Percentiles rank a stretch among this genome's conserved stretches.
These are phyloP conservation scores for cat (Felis catus) DNA, from an alignment of 2,113 vertebrate species.

Conservation along the genomic window DNA sequence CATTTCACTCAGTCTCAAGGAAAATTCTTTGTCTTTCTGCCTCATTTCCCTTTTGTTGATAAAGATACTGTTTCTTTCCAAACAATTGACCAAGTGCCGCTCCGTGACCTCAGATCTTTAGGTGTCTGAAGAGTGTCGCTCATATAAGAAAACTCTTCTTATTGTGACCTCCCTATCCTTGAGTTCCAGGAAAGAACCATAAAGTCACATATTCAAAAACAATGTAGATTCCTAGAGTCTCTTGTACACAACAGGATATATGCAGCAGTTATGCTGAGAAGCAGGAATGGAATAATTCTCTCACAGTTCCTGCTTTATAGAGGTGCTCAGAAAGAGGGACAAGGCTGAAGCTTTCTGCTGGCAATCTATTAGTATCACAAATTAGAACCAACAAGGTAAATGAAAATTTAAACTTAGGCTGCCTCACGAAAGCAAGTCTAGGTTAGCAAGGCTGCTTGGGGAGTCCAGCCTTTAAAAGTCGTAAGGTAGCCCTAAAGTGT, in stretches of 20 bases:
- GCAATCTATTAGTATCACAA: neutral
- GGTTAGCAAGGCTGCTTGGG: slow-evolving; percentile 52
- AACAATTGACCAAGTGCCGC: neutral
- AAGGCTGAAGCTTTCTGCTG: neutral
- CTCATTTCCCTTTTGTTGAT: slow-evolving; percentile 49
- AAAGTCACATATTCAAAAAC: neutral
- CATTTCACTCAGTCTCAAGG: slow-evolving; percentile 11
- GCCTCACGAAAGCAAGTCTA: slow-evolving; percentile 51
- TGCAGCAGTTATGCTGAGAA: neutral
- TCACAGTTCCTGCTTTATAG: neutral
- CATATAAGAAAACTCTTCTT: neutral
- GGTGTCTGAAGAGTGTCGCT: neutral
- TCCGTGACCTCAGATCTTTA: slow-evolving; percentile 27
- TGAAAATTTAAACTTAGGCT: slow-evolving; percentile 10
- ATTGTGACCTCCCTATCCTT: neutral
- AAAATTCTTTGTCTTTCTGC: slow-evolving; percentile 46
- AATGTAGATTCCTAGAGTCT: neutral
- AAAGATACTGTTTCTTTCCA: slow-evolving; percentile 50
- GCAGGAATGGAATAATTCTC: neutral
- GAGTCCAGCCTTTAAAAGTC: slow-evolving; percentile 63
- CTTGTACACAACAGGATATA: neutral
- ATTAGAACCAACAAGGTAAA: neutral
- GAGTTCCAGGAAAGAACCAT: neutral
- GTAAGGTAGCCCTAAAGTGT: slow-evolving; percentile 37
- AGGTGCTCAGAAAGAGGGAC: neutral